Percentiles rank a stretch among this genome's conserved stretches.
Evolutionary conservation across 2,888 invertebrate genomes (phyloP).

Genomic region (Temnothorax ravouxi): DNA sequence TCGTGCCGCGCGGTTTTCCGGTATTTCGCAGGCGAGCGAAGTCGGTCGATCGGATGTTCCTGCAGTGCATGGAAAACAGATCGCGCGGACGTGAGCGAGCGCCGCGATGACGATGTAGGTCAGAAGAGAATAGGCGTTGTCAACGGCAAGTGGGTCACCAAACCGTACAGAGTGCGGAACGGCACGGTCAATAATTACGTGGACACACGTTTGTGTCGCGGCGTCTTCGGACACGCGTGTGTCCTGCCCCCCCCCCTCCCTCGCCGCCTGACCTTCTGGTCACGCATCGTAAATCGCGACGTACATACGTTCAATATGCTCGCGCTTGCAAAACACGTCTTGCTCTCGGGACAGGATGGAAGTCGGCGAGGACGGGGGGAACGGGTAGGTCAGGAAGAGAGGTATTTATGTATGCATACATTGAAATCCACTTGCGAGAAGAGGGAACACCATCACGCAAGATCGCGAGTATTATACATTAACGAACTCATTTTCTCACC

Average conservation of each 20-base stretch:
- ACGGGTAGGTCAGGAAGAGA: background rate
- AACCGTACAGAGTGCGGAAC: conserved; percentile 19
- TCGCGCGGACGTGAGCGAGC: conserved; percentile 32
- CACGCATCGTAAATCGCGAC: conserved; percentile 21
- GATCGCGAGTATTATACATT: conserved; percentile 18
- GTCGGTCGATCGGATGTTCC: conserved; percentile 48
- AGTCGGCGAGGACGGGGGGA: background rate
- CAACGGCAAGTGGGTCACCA: conserved; percentile 53
- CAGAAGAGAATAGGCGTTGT: conserved; percentile 57
- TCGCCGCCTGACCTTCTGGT: background rate
- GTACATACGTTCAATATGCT: background rate
- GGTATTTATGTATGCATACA: background rate
- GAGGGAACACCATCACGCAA: conserved; percentile 14
- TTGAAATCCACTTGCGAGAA: conserved; percentile 15
- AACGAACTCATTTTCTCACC: conserved; percentile 47
- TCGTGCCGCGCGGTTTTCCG: conserved; percentile 28
- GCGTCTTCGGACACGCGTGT: conserved; percentile 30
- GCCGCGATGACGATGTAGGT: conserved; percentile 41
- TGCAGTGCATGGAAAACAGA: conserved; percentile 34
- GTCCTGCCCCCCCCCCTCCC: background rate
- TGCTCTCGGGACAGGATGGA: conserved; percentile 4
- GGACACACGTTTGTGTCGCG: conserved; percentile 17
- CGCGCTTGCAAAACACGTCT: background rate
- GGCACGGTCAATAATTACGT: conserved; percentile 48
- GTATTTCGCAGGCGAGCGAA: background rate